phyloP scores from a whole-genome alignment of 2,113 vertebrate species.

The Nettapus auritus region DNA sequence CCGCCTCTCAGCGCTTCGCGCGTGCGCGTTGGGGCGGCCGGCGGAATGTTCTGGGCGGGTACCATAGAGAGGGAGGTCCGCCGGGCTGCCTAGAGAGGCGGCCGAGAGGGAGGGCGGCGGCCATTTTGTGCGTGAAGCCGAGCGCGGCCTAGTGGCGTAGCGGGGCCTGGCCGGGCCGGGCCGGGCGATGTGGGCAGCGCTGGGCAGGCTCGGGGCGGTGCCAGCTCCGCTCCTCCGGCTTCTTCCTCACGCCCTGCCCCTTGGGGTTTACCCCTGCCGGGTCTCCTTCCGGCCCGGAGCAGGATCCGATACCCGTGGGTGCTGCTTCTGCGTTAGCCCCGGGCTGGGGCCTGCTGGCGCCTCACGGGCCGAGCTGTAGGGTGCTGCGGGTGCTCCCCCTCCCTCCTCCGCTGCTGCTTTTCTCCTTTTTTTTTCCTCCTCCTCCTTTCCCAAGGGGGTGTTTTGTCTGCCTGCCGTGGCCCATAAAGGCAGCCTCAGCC shows the following conservation, averaged over 20 bases:
- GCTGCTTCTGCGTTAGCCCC: rapidly evolving
- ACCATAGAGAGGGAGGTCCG: background rate
- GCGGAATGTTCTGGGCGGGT: conserved; percentile 5
- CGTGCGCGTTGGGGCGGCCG: background rate
- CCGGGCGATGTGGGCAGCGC: background rate
- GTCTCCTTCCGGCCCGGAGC: background rate
- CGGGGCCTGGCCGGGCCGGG: rapidly evolving
- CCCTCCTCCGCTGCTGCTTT: no score
- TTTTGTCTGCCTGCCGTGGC: rapidly evolving
- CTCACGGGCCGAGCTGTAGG: background rate
- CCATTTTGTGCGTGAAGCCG: rapidly evolving
- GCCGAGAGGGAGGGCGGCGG: background rate
- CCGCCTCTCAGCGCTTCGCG: background rate
- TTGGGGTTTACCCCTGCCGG: background rate
- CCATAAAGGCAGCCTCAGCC: rapidly evolving
- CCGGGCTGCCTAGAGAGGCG: background rate
- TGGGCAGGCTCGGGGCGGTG: background rate
- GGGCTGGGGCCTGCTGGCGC: rapidly evolving
- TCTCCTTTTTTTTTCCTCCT: rapidly evolving
- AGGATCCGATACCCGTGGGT: background rate
- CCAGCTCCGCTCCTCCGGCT: background rate
- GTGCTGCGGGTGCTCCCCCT: rapidly evolving
- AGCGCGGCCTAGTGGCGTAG: rapidly evolving
- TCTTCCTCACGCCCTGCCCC: background rate
- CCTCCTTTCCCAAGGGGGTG: no score